Evolutionary conservation across 2,113 vertebrate genomes (phyloP), one percentile per base, ranked within the genome.

Genomic region (Romanogobio albipinnatus): DNA sequence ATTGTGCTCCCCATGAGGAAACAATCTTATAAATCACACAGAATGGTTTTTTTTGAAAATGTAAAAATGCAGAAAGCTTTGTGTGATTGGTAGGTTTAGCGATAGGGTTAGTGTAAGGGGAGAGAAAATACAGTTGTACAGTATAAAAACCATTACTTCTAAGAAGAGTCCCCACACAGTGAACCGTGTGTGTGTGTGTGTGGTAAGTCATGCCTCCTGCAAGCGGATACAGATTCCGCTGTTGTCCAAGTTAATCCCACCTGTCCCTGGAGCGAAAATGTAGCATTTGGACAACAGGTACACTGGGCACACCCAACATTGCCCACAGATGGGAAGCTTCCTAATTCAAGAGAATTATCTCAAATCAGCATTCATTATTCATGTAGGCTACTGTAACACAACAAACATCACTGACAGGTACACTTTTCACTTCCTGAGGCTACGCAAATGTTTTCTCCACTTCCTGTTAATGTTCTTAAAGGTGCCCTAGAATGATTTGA

Each of bases 191-290:
- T 14, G 24, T 56, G 26, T 56, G 5, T 61, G 24, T 80, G n/a
- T 19, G 47, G 76, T 19, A 78, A 36, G 29, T 53, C 7, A n/a
- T 70, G 17, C 11, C 47, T 71, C 11, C 47, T 71, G 85, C 29
- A 29, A 47, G 70, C 68, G 26, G 80, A 70, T 71, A 58, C 49
- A 56, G 64, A 79, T 62, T 58, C 76, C 22, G 22, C 80, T 71
- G 80, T 53, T 71, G 47, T 76, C 87, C 33, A 14, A 56, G 39
- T 77, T 53, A 8, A 4, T 58, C 24, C 88, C 88, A 89, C 61
- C 83, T 87, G 83, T 49, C 85, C 83, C 70, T 77, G 83, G 71
- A 47, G 5, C 43, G 15, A 56, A 45, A 73, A 66, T 53, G 13
- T 77, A 81, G 58, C 66, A 74, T 71, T 83, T 59, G 53, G 74